Base-by-base conservation (phyloP, 1,140 invertebrate genomes). In the Luehdorfia chinensis region DNA sequence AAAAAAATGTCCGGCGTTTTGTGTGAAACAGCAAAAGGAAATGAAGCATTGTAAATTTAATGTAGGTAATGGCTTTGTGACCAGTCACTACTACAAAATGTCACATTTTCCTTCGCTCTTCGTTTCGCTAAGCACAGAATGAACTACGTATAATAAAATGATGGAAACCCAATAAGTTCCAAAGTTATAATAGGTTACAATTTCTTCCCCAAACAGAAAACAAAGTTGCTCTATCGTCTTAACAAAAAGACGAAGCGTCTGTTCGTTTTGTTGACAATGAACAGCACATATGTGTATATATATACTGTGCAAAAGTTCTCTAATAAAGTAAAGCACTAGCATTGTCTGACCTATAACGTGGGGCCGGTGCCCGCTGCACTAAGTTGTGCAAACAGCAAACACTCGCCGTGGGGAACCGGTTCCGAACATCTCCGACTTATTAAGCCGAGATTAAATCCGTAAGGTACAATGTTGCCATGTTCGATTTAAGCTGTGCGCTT, bases 351-450 rank as follows among this genome's bases (percentile, higher is more conserved):
- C 18, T 37, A 37, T 9, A 16, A n/a, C 15, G 9, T 9, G n/a
- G 11, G n/a, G 11, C 19, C 11, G 27, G n/a, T 37, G 34, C 34
- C 18, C 4, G 19, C 19, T 37, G 18, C 9, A 6, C 11, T 33
- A 1, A n/a, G 18, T 37, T 37, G 34, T 37, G 34, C 34, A 37
- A 37, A 37, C 34, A 37, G n/a, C n/a, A n/a, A n/a, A n/a, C n/a
- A n/a, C n/a, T n/a, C 18, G 9, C 34, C 4, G 11, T 16, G 9
- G 4, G 34, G 16, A 16, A 37, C 34, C 34, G 34, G 34, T 37
- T 37, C 34, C 18, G 34, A 37, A 37, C 34, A 37, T 37, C 34
- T 37, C 34, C 34, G 15, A 21, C 18, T 37, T 37, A 37, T 37
- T 34, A 34, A 34, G 21, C 9, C 34, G 15, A 16, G n/a, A 37